Percentiles rank a stretch among this genome's conserved stretches.
Evolutionary conservation across 2,113 vertebrate species (phyloP).

Genomic region (Thymallus thymallus): DNA sequence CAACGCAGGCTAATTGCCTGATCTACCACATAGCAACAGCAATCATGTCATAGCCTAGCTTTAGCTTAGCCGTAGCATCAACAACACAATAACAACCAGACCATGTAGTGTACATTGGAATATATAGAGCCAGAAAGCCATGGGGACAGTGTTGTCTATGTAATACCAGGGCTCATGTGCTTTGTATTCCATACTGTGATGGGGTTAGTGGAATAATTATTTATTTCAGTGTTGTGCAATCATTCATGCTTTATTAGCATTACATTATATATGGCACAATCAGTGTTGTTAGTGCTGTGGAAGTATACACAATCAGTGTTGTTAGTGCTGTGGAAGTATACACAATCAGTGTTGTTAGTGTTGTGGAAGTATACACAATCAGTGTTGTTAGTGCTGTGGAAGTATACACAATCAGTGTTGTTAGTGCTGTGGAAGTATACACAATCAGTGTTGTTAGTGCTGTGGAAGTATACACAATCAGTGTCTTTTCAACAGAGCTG

Average conservation of each 20-base stretch:
- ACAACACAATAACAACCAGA: background rate
- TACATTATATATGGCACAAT: too few species aligned
- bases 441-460: too few species aligned
- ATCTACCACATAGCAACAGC: too few species aligned
- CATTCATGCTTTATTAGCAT: background rate
- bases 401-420: background rate
- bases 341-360: too few species aligned
- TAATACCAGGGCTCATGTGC: too few species aligned
- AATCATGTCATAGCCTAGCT: conserved; percentile 1
- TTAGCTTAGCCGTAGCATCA: conserved; percentile 29
- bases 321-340: background rate
- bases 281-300: background rate
- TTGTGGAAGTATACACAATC: background rate
- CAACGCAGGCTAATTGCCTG: conserved; percentile 51
- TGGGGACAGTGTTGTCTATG: too few species aligned
- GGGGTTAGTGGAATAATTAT: too few species aligned
- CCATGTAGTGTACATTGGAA: background rate
- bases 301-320: background rate
- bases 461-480: background rate
- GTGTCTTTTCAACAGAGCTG: conserved; percentile 75
- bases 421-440: background rate
- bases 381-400: background rate
- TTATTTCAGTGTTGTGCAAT: too few species aligned
- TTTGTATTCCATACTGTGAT: background rate
- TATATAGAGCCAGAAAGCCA: background rate